Percentiles rank a stretch among this genome's conserved stretches.
These are phyloP conservation scores for Acrobasis suavella DNA, from an alignment of 2,888 invertebrate genomes.

Conservation along the genomic window DNA sequence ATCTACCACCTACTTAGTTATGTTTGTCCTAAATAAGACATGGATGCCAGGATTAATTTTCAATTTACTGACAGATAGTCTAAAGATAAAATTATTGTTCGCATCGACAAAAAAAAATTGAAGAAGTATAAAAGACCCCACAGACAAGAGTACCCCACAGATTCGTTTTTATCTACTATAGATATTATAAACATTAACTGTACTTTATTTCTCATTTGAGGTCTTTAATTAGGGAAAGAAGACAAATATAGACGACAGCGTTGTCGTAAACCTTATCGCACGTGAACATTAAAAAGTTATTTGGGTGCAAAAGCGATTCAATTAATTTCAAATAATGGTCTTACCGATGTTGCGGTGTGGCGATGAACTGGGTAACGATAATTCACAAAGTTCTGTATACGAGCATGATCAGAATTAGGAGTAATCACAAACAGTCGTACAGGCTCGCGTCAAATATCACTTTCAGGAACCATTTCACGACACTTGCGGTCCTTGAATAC, in stretches of 20 bases:
- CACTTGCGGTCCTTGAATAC: constrained; percentile 57
- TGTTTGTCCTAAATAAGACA: background rate
- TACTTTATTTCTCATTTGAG: too few species aligned
- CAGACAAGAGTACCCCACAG: too few species aligned
- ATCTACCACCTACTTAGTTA: background rate
- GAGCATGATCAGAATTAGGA: constrained; percentile 46
- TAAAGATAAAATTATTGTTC: too few species aligned
- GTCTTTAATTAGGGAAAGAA: background rate
- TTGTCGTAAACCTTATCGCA: constrained; percentile 2
- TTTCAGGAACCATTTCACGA: constrained; percentile 63
- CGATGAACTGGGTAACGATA: constrained; percentile 23
- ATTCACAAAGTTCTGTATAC: constrained; percentile 49
- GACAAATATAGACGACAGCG: background rate
- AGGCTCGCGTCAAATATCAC: constrained; percentile 67
- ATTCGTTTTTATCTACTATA: too few species aligned
- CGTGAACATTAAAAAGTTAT: constrained; percentile 17
- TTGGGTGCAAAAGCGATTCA: constrained; percentile 3
- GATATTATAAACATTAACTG: too few species aligned
- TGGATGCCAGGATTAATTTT: background rate
- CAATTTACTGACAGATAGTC: background rate
- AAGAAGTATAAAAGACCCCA: too few species aligned
- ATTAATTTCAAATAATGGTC: constrained; percentile 32
- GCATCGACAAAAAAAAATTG: too few species aligned
- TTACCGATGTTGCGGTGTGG: constrained; percentile 40
- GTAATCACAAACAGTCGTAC: constrained; percentile 50